Evolutionary conservation across 2,888 invertebrate genomes (phyloP).

Genomic region (Embidobia sp.): DNA sequence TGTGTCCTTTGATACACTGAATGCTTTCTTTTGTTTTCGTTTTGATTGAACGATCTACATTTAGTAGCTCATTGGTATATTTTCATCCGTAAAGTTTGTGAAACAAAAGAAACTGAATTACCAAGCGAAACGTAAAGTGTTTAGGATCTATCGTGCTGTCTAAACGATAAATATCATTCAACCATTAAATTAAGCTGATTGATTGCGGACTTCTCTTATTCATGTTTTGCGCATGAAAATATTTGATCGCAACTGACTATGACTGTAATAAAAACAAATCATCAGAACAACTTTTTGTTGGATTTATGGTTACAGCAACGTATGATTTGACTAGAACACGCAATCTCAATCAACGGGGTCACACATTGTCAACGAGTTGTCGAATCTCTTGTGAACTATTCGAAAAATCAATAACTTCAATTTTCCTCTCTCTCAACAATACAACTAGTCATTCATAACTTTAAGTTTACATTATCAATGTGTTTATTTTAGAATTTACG

Average conservation of each 20-base stretch:
- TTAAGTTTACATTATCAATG: slow-evolving; percentile 24
- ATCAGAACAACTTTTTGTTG: slow-evolving; percentile 46
- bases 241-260: slow-evolving; percentile 49
- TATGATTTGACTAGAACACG: slow-evolving; percentile 32
- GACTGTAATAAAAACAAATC: slow-evolving; percentile 63
- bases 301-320: slow-evolving; percentile 40
- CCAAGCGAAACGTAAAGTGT: slow-evolving; percentile 70
- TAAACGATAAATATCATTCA: slow-evolving; percentile 68
- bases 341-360: slow-evolving; percentile 32
- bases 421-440: slow-evolving; percentile 36
- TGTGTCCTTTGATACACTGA: slow-evolving; percentile 3
- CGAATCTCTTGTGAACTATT: slow-evolving; percentile 45
- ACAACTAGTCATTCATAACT: slow-evolving; percentile 49
- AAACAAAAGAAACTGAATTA: slow-evolving; percentile 67
- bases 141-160: slow-evolving; percentile 66
- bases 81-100: no score
- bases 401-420: slow-evolving; percentile 53
- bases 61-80: no score
- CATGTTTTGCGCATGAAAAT: slow-evolving; percentile 29
- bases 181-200: slow-evolving; percentile 67
- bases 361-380: slow-evolving; percentile 35
- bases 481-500: background rate
- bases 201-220: slow-evolving; percentile 68
- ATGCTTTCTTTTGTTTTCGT: no score
- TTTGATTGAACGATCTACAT: no score